Evolutionary conservation across 2,797 vertebrate species (phyloP), one percentile per base, ranked within the genome.

Genomic region (Premnoplex brunnescens): DNA sequence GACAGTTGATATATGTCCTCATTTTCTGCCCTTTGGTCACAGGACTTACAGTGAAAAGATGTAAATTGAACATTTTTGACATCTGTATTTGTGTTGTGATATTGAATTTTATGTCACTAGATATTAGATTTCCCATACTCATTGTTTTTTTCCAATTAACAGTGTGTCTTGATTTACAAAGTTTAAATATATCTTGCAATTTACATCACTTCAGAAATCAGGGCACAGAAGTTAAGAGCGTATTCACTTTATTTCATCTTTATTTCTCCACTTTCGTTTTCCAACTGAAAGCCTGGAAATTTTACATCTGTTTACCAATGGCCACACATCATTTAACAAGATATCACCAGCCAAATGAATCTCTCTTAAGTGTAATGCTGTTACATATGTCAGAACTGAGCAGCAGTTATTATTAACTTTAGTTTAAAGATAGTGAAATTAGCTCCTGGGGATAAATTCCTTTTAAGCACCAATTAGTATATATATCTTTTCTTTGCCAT

Each of bases 251-350:
- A 71, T 7, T 83, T 67, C 0, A 0, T 58, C 36, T 79, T 93
- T 81, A 81, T 85, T 93, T 94, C 51, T 63, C 23, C 34, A 37
- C 85, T 89, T 93, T 76, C 5, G 12, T 73, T 85, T 89, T 89
- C 73, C 32, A 71, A 3, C 52, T 63, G 36, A 89, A 88, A 91
- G 39, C 6, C 26, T 93, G 21, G n/a, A 88, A 88, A 59, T 90
- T 93, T 92, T 93, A 67, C 69, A 76, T 84, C 58, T 95, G 74
- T 95, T 93, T 96, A 93, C 71, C 44, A 88, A 37, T 49, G 67
- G 44, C 59, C 68, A 90, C 48, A 79, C 58, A 56, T 30, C 55
- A 84, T 92, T 93, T 92, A 90, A 82, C 67, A 32, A 0, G 2
- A 20, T 81, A 85, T 73, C 48, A 71, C 15, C 44, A 94, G 73